These are phyloP conservation scores for Pangasius macronema DNA, from an alignment of 2,797 vertebrate genomes.

Conservation along the genomic window DNA sequence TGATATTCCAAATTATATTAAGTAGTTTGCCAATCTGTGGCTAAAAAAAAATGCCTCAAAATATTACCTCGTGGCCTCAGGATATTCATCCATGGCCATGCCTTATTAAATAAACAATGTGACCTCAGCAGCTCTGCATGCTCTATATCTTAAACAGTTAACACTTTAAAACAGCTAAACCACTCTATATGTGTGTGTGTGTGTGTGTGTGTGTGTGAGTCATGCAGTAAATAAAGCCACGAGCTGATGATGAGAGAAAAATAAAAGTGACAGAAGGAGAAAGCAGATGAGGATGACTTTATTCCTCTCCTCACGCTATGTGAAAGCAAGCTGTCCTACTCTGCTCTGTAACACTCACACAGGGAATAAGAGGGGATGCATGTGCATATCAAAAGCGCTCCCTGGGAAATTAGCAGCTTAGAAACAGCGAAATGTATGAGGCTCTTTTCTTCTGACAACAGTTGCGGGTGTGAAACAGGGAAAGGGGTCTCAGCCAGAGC, in stretches of 20 bases:
- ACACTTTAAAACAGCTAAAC: neutral
- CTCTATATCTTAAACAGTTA: neutral
- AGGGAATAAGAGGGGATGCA: conserved; percentile 21
- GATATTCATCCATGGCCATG: neutral
- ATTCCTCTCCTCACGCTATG: conserved; percentile 31
- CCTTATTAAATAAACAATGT: neutral
- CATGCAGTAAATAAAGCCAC: neutral
- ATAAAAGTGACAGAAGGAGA: conserved; percentile 46
- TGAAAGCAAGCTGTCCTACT: conserved; percentile 41
- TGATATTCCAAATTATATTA: neutral
- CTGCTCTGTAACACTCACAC: conserved; percentile 1
- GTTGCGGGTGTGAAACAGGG: conserved; percentile 32
- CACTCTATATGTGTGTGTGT: neutral
- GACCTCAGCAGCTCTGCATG: neutral
- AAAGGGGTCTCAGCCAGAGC: neutral
- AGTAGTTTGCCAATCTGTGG: neutral
- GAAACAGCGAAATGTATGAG: conserved; percentile 24
- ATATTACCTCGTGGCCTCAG: neutral
- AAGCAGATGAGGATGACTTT: conserved; percentile 34
- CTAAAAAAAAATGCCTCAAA: neutral
- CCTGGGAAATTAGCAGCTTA: conserved; percentile 50
- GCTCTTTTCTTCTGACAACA: conserved; percentile 28
- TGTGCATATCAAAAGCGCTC: conserved; percentile 40
- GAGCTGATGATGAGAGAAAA: conserved; percentile 18
- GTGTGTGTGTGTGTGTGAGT: neutral